Percentiles rank a stretch among this genome's conserved stretches.
Evolutionary conservation across 1,140 invertebrate genomes (phyloP).

Genomic region (Drosophila prosaltans): DNA sequence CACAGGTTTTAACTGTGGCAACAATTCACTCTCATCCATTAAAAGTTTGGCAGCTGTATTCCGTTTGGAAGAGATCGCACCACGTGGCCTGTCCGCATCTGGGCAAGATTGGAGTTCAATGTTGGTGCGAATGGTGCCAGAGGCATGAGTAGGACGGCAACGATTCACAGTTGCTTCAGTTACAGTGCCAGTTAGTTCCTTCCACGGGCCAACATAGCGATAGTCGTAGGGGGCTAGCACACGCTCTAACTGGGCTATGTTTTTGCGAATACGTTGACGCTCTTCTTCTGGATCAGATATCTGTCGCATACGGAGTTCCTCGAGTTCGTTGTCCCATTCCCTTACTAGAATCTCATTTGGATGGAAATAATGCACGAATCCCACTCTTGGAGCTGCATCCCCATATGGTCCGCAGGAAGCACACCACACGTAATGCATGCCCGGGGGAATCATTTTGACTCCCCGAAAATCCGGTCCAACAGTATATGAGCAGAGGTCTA

Average conservation of each 20-base stretch:
- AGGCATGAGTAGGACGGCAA: conserved; percentile 85
- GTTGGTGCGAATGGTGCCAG: conserved; percentile 87
- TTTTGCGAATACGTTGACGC: conserved; percentile 87
- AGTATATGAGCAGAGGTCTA: conserved; percentile 97
- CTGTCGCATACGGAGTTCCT: conserved; percentile 87
- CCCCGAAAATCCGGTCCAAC: conserved; percentile 96
- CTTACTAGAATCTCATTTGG: conserved; percentile 92
- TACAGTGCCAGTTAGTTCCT: conserved; percentile 90
- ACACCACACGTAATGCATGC: conserved; percentile 97
- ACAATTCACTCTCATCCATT: conserved; percentile 87
- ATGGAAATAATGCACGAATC: conserved; percentile 95
- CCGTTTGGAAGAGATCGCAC: conserved; percentile 56
- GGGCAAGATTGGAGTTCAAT: conserved; percentile 88
- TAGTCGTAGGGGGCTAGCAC: conserved; percentile 96
- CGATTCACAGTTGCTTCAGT: conserved; percentile 84
- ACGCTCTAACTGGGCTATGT: conserved; percentile 90
- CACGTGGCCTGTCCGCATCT: conserved; percentile 86
- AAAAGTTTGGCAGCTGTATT: conserved; percentile 52
- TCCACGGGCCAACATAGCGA: conserved; percentile 94
- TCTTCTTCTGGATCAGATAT: conserved; percentile 82
- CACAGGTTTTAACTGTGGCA: conserved; percentile 92
- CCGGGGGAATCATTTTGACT: conserved; percentile 99
- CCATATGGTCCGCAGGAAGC: conserved; percentile 84
- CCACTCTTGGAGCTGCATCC: conserved; percentile 87
- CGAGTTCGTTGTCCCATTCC: conserved; percentile 91